Conservation (phyloP, 2,113 vertebrate genomes). For the Hyperopisus bebe region DNA sequence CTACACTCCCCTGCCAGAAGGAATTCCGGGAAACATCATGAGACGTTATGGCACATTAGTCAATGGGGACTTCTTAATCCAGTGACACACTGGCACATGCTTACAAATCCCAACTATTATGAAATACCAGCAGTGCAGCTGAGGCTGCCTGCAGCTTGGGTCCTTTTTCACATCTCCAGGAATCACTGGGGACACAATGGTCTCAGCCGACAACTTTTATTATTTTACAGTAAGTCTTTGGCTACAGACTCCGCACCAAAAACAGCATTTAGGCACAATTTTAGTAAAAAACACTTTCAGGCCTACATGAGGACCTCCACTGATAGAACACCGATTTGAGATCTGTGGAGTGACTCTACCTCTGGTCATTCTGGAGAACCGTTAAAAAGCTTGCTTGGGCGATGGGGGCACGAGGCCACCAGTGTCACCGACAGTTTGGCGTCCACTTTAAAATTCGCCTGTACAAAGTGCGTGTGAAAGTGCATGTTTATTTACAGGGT, state of each 20-base stretch:
- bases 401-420: not conserved
- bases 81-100: not conserved
- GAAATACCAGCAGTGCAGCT: not conserved
- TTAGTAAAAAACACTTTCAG: not conserved
- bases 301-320: not conserved
- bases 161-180: not conserved
- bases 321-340: not conserved
- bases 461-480: not conserved
- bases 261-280: conserved; percentile 2
- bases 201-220: not conserved
- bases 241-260: not conserved
- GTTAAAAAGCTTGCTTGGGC: not conserved
- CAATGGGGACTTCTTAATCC: not conserved
- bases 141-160: not conserved
- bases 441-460: not conserved
- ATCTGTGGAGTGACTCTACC: not conserved
- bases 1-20: conserved; percentile 12
- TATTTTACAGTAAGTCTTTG: not conserved
- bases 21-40: not conserved
- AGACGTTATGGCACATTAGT: not conserved
- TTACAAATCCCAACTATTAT: not conserved
- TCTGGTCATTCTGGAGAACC: not conserved
- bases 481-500: conserved; percentile 2
- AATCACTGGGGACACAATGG: not conserved
- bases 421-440: not conserved